Percentiles rank a stretch among this genome's conserved stretches.
Evolutionary conservation across 2,113 vertebrate genomes (phyloP).

Genomic region (Gavia stellata): DNA sequence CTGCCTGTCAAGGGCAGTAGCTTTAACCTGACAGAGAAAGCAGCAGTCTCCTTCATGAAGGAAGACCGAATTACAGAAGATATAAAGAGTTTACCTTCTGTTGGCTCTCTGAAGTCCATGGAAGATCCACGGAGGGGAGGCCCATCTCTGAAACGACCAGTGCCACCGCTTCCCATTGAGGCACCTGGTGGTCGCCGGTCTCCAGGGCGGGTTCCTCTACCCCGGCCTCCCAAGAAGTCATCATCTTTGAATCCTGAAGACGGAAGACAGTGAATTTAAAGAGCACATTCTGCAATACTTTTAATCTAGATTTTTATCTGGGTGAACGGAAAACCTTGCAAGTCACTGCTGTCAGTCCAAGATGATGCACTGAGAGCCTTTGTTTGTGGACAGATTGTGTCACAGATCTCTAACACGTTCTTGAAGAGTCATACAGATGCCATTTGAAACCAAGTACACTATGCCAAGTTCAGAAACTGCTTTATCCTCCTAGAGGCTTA

Average conservation of each 20-base stretch:
- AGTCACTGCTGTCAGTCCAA: constrained; percentile 7
- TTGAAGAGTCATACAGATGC: not conserved
- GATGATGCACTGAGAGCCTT: not conserved
- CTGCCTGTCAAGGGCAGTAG: not conserved
- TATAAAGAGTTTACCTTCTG: constrained; percentile 79
- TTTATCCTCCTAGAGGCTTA: not conserved
- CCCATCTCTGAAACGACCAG: constrained; percentile 87
- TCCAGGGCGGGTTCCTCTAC: constrained; percentile 83
- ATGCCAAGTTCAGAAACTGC: not conserved
- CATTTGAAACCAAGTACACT: not conserved
- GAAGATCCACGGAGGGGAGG: constrained; percentile 82
- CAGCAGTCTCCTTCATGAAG: not conserved
- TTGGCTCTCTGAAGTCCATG: constrained; percentile 95
- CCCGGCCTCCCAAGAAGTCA: constrained; percentile 85
- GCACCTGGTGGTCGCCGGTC: constrained; percentile 82
- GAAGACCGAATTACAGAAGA: not conserved
- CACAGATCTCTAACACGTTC: not conserved
- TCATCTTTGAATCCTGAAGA: constrained; percentile 88
- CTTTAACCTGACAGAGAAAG: not conserved
- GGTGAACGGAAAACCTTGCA: not conserved
- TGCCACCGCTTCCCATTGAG: constrained; percentile 69
- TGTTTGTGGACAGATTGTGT: not conserved
- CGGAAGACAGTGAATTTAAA: constrained; percentile 4
- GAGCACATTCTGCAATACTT: not conserved
- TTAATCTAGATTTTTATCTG: not conserved